A percentile compares a stretch with the other conserved stretches of the same genome.
These are phyloP conservation scores for Apogon talboti DNA, from an alignment of 2,797 vertebrate genomes.

Conservation along the genomic window DNA sequence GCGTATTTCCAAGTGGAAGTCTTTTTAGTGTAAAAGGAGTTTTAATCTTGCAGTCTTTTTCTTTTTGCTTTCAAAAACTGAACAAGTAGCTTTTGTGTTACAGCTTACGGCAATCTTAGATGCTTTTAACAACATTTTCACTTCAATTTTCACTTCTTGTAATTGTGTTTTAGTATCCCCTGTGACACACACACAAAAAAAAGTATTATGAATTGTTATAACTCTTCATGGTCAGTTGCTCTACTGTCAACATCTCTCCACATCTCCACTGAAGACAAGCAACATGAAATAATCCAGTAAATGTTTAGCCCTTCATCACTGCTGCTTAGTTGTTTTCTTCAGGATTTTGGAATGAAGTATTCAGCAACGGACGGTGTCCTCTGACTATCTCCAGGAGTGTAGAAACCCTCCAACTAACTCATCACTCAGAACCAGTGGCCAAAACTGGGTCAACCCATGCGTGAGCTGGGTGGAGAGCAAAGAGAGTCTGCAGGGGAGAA, in stretches of 20 bases:
- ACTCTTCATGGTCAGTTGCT: not conserved
- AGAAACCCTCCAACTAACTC: slow-evolving; percentile 78
- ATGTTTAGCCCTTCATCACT: not conserved
- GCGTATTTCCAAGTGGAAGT: not conserved
- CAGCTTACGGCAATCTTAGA: not conserved
- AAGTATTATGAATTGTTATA: slow-evolving; percentile 4
- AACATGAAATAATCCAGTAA: not conserved
- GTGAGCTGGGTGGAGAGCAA: slow-evolving; percentile 74
- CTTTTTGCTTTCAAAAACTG: slow-evolving; percentile 1
- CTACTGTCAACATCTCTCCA: not conserved
- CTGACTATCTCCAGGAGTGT: slow-evolving; percentile 76
- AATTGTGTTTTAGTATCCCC: slow-evolving; percentile 14
- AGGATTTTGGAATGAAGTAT: slow-evolving; percentile 32
- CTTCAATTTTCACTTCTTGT: not conserved
- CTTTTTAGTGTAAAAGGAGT: slow-evolving; percentile 2
- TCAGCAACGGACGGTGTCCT: slow-evolving; percentile 63
- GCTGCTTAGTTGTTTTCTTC: slow-evolving; percentile 12
- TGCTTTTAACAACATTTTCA: not conserved
- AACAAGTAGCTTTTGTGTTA: not conserved
- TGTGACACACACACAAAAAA: slow-evolving; percentile 31
- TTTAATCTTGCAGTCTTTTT: not conserved
- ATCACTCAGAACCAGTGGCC: slow-evolving; percentile 68
- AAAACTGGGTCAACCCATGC: slow-evolving; percentile 76
- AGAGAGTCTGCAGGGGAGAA: slow-evolving; percentile 45
- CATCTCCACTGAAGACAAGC: not conserved